Evolutionary conservation across 2,797 vertebrate genomes (phyloP).

Genomic region (Enteromius fasciolatus): DNA sequence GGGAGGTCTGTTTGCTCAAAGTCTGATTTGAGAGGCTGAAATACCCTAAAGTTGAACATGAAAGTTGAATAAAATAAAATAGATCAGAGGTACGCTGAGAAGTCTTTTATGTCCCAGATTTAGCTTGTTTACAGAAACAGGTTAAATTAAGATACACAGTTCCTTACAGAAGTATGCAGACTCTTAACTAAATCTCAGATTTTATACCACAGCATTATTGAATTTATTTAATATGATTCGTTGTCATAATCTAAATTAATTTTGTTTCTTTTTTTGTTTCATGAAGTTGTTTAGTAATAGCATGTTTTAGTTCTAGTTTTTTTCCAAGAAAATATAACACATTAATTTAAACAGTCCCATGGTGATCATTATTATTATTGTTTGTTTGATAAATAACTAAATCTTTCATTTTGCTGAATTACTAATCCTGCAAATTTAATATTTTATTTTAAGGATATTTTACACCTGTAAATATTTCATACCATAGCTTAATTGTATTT

Average conservation of each 20-base stretch:
- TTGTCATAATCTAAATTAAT: background rate
- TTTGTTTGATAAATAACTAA: too few relatives aligned
- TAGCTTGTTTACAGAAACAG: background rate
- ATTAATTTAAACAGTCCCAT: background rate
- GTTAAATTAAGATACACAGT: background rate
- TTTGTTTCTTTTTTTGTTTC: background rate
- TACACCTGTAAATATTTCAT: background rate
- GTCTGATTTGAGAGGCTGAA: conserved; percentile 11
- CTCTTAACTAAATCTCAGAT: conserved; percentile 10
- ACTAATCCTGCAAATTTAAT: background rate
- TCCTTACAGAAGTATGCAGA: conserved; percentile 20
- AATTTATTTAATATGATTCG: background rate
- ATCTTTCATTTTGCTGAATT: background rate
- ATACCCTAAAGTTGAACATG: background rate
- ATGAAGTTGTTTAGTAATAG: too few relatives aligned
- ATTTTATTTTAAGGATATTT: background rate
- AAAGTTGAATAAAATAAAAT: background rate
- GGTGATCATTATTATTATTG: too few relatives aligned
- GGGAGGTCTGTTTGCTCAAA: conserved; percentile 24
- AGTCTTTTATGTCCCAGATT: background rate
- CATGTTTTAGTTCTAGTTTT: background rate
- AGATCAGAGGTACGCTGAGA: background rate
- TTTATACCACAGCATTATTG: background rate
- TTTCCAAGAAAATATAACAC: background rate
- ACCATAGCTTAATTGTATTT: background rate